A percentile compares a stretch with the other conserved stretches of the same genome.
Evolutionary conservation across 2,797 vertebrate genomes (phyloP).

Genomic region (Alfaro cultratus): DNA sequence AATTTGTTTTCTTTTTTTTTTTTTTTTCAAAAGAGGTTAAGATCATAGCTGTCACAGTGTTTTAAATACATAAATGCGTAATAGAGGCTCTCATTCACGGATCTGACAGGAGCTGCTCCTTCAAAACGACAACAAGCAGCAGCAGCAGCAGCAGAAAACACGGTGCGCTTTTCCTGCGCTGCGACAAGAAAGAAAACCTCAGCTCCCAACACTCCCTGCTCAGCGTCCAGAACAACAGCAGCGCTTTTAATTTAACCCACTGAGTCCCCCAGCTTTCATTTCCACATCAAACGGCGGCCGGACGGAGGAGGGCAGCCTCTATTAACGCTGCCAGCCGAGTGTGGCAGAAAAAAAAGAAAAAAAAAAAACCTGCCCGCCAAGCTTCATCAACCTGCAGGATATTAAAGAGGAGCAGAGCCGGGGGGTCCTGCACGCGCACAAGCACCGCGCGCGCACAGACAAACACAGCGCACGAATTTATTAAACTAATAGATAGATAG

Average conservation of each 20-base stretch:
- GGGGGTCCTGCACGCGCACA: conserved; percentile 55
- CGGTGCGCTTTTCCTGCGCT: background rate
- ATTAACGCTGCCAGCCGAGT: conserved; percentile 85
- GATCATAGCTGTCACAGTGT: background rate
- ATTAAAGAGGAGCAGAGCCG: conserved; percentile 80
- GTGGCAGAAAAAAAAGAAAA: conserved; percentile 53
- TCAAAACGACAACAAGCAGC: background rate
- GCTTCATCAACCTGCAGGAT: conserved; percentile 87
- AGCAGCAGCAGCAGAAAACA: background rate
- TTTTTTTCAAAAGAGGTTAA: background rate
- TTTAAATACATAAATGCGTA: background rate
- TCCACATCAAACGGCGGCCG: conserved; percentile 83
- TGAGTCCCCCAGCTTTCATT: conserved; percentile 81
- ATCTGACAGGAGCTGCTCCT: background rate
- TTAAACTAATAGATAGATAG: conserved; percentile 14
- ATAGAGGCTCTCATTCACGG: background rate
- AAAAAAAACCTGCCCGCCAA: conserved; percentile 83
- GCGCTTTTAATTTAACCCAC: conserved; percentile 83
- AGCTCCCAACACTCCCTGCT: conserved; percentile 3
- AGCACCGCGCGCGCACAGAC: background rate
- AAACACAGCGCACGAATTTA: background rate
- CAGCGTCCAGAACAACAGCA: conserved; percentile 54
- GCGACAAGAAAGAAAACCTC: background rate
- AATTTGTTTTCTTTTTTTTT: background rate
- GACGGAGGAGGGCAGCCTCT: conserved; percentile 66